Base-by-base conservation (phyloP, 1,140 invertebrate species). In the Drosophila parvula region DNA sequence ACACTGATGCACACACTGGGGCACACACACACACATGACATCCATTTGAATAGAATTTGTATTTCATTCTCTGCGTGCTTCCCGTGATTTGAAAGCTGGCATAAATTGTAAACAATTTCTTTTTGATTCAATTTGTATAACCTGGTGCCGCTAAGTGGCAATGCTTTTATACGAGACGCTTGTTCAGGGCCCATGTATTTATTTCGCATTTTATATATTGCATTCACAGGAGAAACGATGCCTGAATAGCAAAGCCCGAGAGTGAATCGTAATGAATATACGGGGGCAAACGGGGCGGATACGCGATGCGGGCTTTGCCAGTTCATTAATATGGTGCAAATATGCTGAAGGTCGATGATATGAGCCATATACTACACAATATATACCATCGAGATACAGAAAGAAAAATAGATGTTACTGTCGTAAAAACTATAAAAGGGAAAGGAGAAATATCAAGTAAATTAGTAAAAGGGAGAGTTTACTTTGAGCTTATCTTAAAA, bases 41-140 rank as follows among this genome's bases (percentile, higher is more conserved):
- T 63, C 55, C 53, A 63, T 63, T 70, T 82, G 61, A 74, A 64
- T 51, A 59, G 56, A 45, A 47, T 74, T 71, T 53, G 80, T 73
- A 79, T 71, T 88, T 78, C 53, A 79, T 81, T 81, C 45, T 67
- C 38, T 44, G n/a, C 38, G 40, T 36, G 10, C 59, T 36, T 30
- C 10, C 36, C 60, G 60, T 64, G 58, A 76, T 79, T 77, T 65
- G 60, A 80, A 81, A 76, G 62, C 63, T 28, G 40, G 56, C 60
- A 63, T 70, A 79, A 88, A 86, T 79, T 88, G 78, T 81, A 86
- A 86, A 85, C 82, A 85, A 86, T 78, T 76, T 68, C 47, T 40
- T 68, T 77, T 77, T 47, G 65, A 61, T 77, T 56, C 56, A 68
- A 78, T 77, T 77, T 77, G 53, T 77, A 57, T 51, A 56, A 77